Conservation (phyloP, 2,113 vertebrate genomes). For the Syngnathoides biaculeatus region DNA sequence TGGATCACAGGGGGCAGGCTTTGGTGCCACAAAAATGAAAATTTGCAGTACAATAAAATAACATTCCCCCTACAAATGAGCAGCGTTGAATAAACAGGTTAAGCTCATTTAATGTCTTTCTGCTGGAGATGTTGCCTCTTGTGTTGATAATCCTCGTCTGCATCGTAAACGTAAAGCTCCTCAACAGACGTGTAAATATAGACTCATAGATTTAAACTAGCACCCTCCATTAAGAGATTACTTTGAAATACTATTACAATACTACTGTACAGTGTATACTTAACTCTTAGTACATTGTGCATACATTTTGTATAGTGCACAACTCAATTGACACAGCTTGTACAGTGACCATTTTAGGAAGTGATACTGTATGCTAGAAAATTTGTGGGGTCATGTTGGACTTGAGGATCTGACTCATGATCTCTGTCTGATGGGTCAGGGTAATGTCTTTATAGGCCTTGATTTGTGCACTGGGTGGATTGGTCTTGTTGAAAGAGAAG, state of each 20-base stretch:
- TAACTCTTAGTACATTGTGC: neutral
- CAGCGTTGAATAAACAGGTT: constrained; percentile 34
- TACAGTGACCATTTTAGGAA: too few relatives aligned
- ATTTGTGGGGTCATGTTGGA: too few relatives aligned
- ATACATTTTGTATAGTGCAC: too few relatives aligned
- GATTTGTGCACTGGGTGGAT: too few relatives aligned
- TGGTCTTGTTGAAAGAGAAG: too few relatives aligned
- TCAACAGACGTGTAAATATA: constrained; percentile 54
- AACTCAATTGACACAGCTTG: too few relatives aligned
- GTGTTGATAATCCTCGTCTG: constrained; percentile 50
- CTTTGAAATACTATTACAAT: neutral
- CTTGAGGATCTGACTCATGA: too few relatives aligned
- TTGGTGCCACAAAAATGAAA: neutral
- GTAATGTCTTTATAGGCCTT: too few relatives aligned
- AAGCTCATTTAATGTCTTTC: constrained; percentile 53
- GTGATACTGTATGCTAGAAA: too few relatives aligned
- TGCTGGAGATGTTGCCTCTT: constrained; percentile 25
- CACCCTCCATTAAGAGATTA: constrained; percentile 27
- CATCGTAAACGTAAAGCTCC: constrained; percentile 32
- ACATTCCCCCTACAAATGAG: neutral
- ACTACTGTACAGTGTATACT: neutral
- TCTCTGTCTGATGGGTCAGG: too few relatives aligned
- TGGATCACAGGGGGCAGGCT: neutral
- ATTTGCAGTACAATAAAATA: neutral
- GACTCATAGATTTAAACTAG: constrained; percentile 31